A percentile compares a stretch with the other conserved stretches of the same genome.
These are phyloP conservation scores for Phyllotis vaccarum DNA, from an alignment of 2,797 vertebrate species.

Conservation along the genomic window DNA sequence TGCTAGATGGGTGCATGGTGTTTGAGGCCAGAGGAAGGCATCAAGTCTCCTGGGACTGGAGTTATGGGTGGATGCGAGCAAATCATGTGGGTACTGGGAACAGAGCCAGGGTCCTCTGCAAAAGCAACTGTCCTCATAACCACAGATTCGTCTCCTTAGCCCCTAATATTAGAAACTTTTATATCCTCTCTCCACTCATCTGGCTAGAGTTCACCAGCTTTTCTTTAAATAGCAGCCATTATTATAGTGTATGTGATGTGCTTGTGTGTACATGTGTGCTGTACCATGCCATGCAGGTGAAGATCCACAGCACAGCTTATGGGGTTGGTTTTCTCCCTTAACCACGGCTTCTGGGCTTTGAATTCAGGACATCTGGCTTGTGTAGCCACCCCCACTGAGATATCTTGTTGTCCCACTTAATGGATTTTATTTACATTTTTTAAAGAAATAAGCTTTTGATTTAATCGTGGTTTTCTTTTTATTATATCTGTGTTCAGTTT, in stretches of 20 bases:
- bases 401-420: constrained; percentile 11
- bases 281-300: background rate
- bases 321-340: background rate
- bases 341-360: background rate
- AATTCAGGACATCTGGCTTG: background rate
- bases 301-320: background rate
- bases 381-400: background rate
- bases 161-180: background rate
- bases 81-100: background rate
- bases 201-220: constrained; percentile 15
- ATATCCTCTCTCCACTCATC: background rate
- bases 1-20: background rate
- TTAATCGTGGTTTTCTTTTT: background rate
- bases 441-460: background rate
- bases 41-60: background rate
- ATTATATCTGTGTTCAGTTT: background rate
- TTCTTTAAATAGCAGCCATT: background rate
- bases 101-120: background rate
- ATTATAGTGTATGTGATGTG: background rate
- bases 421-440: background rate
- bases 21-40: background rate
- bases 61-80: background rate
- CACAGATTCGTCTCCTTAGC: background rate
- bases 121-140: background rate
- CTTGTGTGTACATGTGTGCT: background rate